These are phyloP conservation scores for Arge pagana DNA, from an alignment of 2,888 invertebrate genomes.

Conservation along the genomic window DNA sequence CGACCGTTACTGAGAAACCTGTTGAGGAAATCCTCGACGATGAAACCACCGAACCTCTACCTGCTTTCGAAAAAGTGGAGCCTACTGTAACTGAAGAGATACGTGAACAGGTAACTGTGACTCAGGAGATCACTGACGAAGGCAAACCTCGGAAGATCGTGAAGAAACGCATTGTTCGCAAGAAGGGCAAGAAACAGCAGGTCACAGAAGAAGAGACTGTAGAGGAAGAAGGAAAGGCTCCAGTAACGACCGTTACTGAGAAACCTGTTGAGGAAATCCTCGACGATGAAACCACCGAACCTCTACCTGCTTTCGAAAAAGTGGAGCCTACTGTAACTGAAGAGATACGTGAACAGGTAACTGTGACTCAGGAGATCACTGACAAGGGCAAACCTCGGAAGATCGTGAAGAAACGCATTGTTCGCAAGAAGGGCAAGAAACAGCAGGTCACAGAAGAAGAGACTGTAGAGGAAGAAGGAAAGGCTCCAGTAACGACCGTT, in stretches of 20 bases:
- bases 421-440: constrained; percentile 55
- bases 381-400: constrained; percentile 31
- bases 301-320: constrained; percentile 3
- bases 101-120: constrained; percentile 56
- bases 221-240: constrained; percentile 53
- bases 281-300: constrained; percentile 10
- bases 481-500: constrained; percentile 52
- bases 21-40: constrained; percentile 31
- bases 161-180: constrained; percentile 59
- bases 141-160: constrained; percentile 46
- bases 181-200: constrained; percentile 57
- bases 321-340: constrained; percentile 40
- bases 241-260: constrained; percentile 43
- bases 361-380: constrained; percentile 30
- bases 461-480: constrained; percentile 57
- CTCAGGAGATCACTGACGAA: constrained; percentile 46
- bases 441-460: constrained; percentile 59
- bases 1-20: constrained; percentile 38
- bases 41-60: constrained; percentile 30
- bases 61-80: constrained; percentile 41
- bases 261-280: constrained; percentile 4
- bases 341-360: constrained; percentile 31
- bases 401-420: constrained; percentile 50
- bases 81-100: constrained; percentile 43
- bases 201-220: constrained; percentile 61